Percentiles rank a stretch among this genome's conserved stretches.
Evolutionary conservation across 2,113 vertebrate genomes (phyloP).

Genomic region (Semnornis frantzii): DNA sequence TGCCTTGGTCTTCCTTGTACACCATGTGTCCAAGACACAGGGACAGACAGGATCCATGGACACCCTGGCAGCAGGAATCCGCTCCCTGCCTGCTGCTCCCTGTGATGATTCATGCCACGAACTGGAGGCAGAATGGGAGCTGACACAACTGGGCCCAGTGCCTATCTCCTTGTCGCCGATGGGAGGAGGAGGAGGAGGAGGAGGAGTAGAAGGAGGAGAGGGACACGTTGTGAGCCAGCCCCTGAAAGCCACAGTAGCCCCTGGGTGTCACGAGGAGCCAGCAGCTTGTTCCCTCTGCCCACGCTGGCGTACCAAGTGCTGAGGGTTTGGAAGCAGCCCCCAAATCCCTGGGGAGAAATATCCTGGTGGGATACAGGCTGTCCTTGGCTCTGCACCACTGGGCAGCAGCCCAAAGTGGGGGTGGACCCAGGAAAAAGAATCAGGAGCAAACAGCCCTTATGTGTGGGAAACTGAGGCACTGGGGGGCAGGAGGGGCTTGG

Average conservation of each 20-base stretch:
- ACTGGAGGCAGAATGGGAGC: background rate
- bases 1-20: accelerated
- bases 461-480: background rate
- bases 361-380: background rate
- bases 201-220: background rate
- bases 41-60: background rate
- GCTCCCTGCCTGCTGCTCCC: background rate
- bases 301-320: background rate
- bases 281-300: background rate
- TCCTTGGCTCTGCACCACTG: background rate
- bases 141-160: background rate
- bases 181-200: background rate
- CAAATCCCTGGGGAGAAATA: background rate
- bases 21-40: accelerated
- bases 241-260: background rate
- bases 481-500: background rate
- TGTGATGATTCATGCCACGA: accelerated
- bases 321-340: background rate
- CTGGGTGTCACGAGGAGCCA: background rate
- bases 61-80: background rate
- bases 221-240: background rate
- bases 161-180: accelerated
- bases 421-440: too few species aligned
- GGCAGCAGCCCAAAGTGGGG: background rate
- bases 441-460: background rate